Conservation (phyloP, 2,797 vertebrate species). For the Perodicticus potto region DNA sequence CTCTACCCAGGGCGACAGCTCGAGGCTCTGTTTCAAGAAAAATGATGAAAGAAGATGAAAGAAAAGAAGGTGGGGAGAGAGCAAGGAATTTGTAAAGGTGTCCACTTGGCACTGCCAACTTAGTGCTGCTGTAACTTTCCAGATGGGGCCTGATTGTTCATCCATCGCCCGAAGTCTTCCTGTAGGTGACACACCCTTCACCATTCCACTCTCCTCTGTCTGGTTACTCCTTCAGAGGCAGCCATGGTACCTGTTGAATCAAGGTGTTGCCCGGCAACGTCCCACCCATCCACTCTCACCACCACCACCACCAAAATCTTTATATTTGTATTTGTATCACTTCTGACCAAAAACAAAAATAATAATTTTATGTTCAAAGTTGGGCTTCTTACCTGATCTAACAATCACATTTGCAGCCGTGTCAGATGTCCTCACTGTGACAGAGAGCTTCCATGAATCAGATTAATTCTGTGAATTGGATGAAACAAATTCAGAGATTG, state of each 20-base stretch:
- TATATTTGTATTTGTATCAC: too few relatives aligned
- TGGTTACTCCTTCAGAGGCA: background rate
- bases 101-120: background rate
- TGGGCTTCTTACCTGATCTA: background rate
- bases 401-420: background rate
- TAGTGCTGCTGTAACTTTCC: background rate
- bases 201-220: background rate
- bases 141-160: background rate
- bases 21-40: too few relatives aligned
- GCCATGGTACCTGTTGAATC: background rate
- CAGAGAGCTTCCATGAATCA: background rate
- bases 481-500: background rate
- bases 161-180: background rate
- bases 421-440: background rate
- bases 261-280: background rate
- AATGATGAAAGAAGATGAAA: background rate
- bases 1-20: too few relatives aligned
- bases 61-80: background rate
- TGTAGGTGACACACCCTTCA: background rate
- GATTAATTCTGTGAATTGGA: background rate
- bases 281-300: background rate
- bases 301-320: background rate
- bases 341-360: background rate
- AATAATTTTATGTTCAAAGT: background rate
- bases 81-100: background rate